phyloP scores from a whole-genome alignment of 2,888 invertebrate genomes.

The Melipona bicolor region DNA sequence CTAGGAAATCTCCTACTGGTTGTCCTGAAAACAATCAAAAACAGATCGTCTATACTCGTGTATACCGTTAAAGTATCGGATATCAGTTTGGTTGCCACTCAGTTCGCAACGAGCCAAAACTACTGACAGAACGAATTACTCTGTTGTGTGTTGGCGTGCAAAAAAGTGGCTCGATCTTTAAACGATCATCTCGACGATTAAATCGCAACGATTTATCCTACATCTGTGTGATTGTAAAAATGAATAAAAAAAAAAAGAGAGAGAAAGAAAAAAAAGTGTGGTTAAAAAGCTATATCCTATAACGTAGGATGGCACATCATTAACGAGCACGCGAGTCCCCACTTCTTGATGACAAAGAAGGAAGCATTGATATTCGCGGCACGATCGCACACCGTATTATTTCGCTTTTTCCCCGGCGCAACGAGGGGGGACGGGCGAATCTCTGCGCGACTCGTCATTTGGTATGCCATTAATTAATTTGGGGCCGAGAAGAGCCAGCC shows the following conservation, averaged over 20 bases:
- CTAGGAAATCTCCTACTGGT: background rate
- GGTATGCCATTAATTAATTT: slow-evolving; percentile 66
- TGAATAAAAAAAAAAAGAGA: background rate
- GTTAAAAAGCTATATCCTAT: background rate
- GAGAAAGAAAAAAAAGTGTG: background rate
- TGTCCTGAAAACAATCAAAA: background rate
- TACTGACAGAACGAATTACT: too few relatives aligned
- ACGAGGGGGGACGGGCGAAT: background rate
- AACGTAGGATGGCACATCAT: slow-evolving; percentile 2
- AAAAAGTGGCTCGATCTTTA: background rate
- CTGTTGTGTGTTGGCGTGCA: background rate
- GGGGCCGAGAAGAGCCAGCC: slow-evolving; percentile 43
- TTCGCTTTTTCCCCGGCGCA: slow-evolving; percentile 26
- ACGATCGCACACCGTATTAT: slow-evolving; percentile 45
- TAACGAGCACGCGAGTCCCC: slow-evolving; percentile 33
- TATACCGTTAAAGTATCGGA: background rate
- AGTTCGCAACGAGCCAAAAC: background rate
- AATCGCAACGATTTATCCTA: background rate
- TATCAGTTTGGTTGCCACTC: background rate
- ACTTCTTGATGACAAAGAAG: slow-evolving; percentile 24
- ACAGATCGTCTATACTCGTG: background rate
- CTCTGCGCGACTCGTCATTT: slow-evolving; percentile 49
- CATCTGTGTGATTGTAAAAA: background rate
- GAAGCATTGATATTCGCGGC: slow-evolving; percentile 57
- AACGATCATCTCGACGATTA: background rate